phyloP scores from a whole-genome alignment of 1,140 invertebrate species.

The Procambarus virginalis region DNA sequence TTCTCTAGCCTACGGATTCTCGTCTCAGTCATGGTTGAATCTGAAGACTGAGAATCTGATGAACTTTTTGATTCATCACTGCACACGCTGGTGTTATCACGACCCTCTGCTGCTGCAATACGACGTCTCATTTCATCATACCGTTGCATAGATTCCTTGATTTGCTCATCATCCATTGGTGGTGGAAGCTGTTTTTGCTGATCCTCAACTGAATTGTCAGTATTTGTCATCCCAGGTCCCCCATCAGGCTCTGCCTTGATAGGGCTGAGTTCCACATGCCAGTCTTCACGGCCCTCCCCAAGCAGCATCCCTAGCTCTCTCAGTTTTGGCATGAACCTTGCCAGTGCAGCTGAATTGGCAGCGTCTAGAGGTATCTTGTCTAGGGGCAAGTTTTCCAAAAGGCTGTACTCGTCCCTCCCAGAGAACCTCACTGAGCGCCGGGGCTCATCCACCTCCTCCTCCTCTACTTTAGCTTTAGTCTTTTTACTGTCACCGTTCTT shows the following conservation, averaged over 20 bases:
- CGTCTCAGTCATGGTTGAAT: constrained; percentile 68
- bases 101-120: constrained; percentile 67
- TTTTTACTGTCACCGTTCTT: constrained; percentile 73
- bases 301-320: constrained; percentile 61
- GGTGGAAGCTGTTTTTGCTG: constrained; percentile 50
- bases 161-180: constrained; percentile 70
- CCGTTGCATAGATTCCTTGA: constrained; percentile 66
- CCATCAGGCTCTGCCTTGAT: constrained; percentile 47
- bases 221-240: background rate
- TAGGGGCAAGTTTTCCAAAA: constrained; percentile 52
- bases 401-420: constrained; percentile 66
- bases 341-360: constrained; percentile 47
- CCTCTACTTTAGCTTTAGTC: constrained; percentile 48
- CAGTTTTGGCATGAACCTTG: constrained; percentile 52
- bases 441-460: constrained; percentile 61
- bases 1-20: constrained; percentile 68
- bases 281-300: constrained; percentile 55
- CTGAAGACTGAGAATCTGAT: constrained; percentile 64
- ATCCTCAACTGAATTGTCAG: constrained; percentile 11
- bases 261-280: constrained; percentile 68
- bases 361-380: constrained; percentile 61
- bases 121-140: constrained; percentile 70
- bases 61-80: constrained; percentile 64
- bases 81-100: constrained; percentile 63
- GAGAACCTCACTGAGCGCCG: constrained; percentile 69